phyloP scores from a whole-genome alignment of 2,113 vertebrate species.

The Xenopus tropicalis region DNA sequence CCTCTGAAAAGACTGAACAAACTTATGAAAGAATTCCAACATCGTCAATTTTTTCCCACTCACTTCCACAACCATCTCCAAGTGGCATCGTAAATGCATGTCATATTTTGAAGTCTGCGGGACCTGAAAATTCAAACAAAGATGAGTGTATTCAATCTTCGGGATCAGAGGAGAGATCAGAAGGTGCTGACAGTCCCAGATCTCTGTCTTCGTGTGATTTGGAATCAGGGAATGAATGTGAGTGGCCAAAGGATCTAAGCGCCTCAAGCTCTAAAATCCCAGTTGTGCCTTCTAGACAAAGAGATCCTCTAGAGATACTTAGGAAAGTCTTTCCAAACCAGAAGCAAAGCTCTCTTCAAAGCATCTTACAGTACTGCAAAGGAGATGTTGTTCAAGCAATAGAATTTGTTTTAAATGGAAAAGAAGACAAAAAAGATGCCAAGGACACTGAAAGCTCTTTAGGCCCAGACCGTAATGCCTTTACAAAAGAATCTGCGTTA shows the following conservation, averaged over 20 bases:
- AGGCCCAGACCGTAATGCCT: slow-evolving; percentile 36
- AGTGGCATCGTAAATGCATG: slow-evolving; percentile 47
- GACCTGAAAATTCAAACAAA: slow-evolving; percentile 46
- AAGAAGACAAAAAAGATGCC: slow-evolving; percentile 56
- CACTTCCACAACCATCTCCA: slow-evolving; percentile 47
- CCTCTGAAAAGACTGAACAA: slow-evolving; percentile 59
- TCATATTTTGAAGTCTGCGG: slow-evolving; percentile 41
- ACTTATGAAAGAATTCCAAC: slow-evolving; percentile 63
- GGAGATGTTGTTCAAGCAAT: slow-evolving; percentile 84
- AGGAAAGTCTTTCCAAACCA: slow-evolving; percentile 79
- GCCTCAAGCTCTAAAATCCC: slow-evolving; percentile 37
- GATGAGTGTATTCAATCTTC: slow-evolving; percentile 51
- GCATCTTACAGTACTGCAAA: slow-evolving; percentile 69
- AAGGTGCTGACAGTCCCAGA: slow-evolving; percentile 65
- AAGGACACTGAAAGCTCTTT: slow-evolving; percentile 47
- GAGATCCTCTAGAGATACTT: slow-evolving; percentile 76
- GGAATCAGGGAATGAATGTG: slow-evolving; percentile 79
- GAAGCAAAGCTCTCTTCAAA: slow-evolving; percentile 66
- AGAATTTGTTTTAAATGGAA: slow-evolving; percentile 71
- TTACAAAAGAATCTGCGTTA: slow-evolving; percentile 54
- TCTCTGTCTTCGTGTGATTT: slow-evolving; percentile 73
- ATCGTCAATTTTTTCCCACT: slow-evolving; percentile 52
- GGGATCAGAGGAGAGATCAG: slow-evolving; percentile 62
- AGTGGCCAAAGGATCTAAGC: slow-evolving; percentile 63
- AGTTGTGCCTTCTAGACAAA: slow-evolving; percentile 50